Evolutionary conservation across 2,113 vertebrate species (phyloP).

Genomic region (Bostrychus sinensis): DNA sequence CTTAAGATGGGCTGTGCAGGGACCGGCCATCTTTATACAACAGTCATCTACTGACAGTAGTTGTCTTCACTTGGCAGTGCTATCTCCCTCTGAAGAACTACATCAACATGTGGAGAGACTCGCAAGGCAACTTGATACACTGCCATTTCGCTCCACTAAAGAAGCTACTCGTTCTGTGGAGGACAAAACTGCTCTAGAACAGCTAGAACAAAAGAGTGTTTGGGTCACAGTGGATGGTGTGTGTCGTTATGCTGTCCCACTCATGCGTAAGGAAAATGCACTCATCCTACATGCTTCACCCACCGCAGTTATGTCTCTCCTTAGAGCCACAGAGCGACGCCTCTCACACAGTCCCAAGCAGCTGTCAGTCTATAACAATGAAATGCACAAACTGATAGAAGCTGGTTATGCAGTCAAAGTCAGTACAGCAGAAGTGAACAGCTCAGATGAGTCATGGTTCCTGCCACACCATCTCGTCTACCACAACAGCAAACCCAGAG

Average conservation of each 20-base stretch:
- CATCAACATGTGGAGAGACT: conserved; percentile 14
- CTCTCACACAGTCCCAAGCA: neutral
- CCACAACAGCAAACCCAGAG: neutral
- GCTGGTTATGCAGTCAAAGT: neutral
- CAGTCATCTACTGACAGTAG: neutral
- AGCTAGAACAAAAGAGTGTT: neutral
- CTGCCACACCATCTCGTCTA: conserved; percentile 10
- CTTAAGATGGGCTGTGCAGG: neutral
- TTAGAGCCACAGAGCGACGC: neutral
- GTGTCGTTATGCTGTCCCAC: neutral
- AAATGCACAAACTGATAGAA: neutral
- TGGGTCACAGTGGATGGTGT: neutral
- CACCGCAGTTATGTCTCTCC: neutral
- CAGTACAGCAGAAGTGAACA: too few relatives aligned
- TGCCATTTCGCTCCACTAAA: neutral
- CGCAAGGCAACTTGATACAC: conserved; percentile 14
- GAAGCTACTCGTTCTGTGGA: neutral
- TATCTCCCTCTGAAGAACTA: neutral
- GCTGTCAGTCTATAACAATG: neutral
- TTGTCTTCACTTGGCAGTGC: neutral
- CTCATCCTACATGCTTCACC: neutral
- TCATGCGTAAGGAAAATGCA: neutral
- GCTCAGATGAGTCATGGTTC: neutral
- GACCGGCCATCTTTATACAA: neutral
- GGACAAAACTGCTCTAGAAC: neutral